phyloP scores from a whole-genome alignment of 2,888 invertebrate species.

The Cephus rjabovi region DNA sequence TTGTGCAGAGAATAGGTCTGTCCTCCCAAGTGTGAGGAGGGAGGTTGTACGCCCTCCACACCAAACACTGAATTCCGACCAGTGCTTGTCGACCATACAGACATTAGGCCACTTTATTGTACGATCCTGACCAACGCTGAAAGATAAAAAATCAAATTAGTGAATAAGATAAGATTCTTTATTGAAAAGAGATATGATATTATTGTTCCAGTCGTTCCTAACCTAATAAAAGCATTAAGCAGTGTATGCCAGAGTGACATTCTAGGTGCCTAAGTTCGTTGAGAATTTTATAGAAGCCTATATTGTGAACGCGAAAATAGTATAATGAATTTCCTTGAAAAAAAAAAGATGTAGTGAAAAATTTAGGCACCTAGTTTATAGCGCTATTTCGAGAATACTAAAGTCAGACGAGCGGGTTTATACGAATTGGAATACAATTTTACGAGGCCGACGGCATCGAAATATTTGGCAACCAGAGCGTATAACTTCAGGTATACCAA shows the following conservation, averaged over 20 bases:
- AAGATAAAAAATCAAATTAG: slow-evolving; percentile 16
- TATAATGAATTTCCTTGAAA: neutral
- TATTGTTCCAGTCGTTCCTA: neutral
- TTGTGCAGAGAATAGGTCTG: slow-evolving; percentile 57
- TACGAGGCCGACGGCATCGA: neutral
- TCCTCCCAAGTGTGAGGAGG: slow-evolving; percentile 52
- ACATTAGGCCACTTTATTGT: slow-evolving; percentile 59
- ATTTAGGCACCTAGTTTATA: neutral
- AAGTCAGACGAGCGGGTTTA: neutral
- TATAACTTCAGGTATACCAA: neutral
- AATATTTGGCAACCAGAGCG: neutral
- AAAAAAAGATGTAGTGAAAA: neutral
- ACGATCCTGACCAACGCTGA: slow-evolving; percentile 46
- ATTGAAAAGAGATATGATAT: neutral
- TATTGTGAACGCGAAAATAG: neutral
- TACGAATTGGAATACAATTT: neutral
- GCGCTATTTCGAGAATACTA: neutral
- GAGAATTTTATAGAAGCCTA: neutral
- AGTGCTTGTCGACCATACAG: slow-evolving; percentile 65
- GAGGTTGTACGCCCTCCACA: slow-evolving; percentile 56
- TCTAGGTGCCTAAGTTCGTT: neutral
- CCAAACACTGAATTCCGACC: slow-evolving; percentile 63
- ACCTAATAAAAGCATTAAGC: neutral
- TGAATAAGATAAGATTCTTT: neutral
- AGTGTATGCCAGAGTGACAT: neutral